Percentiles rank a stretch among this genome's conserved stretches.
These are phyloP conservation scores for Bellardia pandia DNA, from an alignment of 2,888 invertebrate genomes.

Conservation along the genomic window DNA sequence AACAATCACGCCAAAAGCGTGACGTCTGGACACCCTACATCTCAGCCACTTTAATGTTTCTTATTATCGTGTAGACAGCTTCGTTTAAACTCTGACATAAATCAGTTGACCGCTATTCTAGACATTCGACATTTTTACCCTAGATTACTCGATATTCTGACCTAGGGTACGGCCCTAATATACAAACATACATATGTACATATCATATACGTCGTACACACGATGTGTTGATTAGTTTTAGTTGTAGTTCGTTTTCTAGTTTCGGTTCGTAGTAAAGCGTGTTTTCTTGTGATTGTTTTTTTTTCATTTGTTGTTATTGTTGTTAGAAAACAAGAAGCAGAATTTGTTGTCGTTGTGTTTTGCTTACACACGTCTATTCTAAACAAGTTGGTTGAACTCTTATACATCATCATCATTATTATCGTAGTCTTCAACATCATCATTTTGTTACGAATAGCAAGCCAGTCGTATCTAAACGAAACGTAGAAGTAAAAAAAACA, in stretches of 20 bases:
- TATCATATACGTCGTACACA: neutral
- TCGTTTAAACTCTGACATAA: too few species aligned
- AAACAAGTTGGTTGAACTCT: slow-evolving; percentile 82
- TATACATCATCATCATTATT: slow-evolving; percentile 39
- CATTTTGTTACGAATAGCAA: slow-evolving; percentile 26
- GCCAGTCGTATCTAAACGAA: slow-evolving; percentile 20
- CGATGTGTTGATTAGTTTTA: slow-evolving; percentile 47
- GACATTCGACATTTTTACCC: too few species aligned
- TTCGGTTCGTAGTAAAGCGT: slow-evolving; percentile 51
- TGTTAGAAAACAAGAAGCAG: slow-evolving; percentile 57
- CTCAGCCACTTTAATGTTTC: too few species aligned
- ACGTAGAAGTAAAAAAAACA: slow-evolving; percentile 47
- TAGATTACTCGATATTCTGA: too few species aligned
- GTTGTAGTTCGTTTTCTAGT: slow-evolving; percentile 61
- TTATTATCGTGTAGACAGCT: too few species aligned
- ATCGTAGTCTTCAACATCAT: slow-evolving; percentile 23
- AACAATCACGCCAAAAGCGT: too few species aligned
- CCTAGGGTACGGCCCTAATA: neutral
- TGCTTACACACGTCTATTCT: slow-evolving; percentile 77
- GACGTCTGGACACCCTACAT: too few species aligned
- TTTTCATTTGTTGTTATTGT: slow-evolving; percentile 8
- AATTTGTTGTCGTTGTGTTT: slow-evolving; percentile 62
- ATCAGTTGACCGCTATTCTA: too few species aligned
- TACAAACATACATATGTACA: neutral
- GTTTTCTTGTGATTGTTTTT: slow-evolving; percentile 31